phyloP scores from a whole-genome alignment of 2,113 vertebrate species.

The Chunga burmeisteri region DNA sequence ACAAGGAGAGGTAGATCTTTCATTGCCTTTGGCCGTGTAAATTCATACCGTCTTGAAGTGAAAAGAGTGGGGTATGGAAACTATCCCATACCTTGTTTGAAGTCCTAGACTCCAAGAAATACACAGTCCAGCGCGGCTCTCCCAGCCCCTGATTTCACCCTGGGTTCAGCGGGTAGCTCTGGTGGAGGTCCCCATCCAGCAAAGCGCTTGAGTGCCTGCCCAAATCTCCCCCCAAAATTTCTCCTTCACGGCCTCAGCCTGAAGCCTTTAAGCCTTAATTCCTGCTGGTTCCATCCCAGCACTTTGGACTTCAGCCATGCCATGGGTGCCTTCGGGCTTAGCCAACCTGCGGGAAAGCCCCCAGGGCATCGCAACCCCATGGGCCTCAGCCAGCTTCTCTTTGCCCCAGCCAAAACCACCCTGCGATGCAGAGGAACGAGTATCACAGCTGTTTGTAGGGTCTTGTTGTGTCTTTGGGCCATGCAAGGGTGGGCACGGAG shows the following conservation, averaged over 20 bases:
- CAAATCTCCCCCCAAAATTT: not conserved
- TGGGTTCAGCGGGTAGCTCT: not conserved
- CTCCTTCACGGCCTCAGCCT: rapidly evolving
- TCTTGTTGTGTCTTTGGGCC: not conserved
- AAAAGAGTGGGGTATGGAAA: not conserved
- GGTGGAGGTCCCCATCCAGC: not conserved
- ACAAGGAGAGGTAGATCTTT: not conserved
- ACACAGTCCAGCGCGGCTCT: not conserved
- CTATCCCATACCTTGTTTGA: not conserved
- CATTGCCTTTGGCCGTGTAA: not conserved
- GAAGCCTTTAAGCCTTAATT: not conserved
- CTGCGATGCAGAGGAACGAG: not conserved
- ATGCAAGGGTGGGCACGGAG: rapidly evolving
- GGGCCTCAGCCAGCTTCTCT: not conserved
- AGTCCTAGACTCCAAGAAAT: not conserved
- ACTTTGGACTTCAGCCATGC: not conserved
- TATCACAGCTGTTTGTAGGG: rapidly evolving
- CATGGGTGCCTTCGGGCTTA: not conserved
- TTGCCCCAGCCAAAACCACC: not conserved
- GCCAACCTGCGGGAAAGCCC: not conserved
- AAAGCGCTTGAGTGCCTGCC: not conserved
- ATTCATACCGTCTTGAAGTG: not conserved
- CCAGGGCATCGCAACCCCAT: too few species aligned
- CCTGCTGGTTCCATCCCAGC: not conserved
- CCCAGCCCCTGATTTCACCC: not conserved